Conservation (phyloP, 2,888 invertebrate species). For the Drosophila diplacantha region DNA sequence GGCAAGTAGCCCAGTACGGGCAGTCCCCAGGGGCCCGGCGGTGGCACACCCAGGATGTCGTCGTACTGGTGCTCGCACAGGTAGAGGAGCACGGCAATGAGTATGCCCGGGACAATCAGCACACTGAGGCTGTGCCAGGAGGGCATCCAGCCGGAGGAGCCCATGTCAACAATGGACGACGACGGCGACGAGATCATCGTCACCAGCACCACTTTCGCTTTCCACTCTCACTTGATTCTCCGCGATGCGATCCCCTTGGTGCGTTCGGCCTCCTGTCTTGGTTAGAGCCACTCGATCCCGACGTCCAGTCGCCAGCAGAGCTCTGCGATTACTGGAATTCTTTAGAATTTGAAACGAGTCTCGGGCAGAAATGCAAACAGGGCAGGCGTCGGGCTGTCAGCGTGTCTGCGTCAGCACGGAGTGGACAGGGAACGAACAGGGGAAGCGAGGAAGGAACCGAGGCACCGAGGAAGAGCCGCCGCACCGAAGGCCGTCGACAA, state of each 20-base stretch:
- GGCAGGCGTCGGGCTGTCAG: conserved; percentile 29
- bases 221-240: conserved; percentile 19
- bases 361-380: conserved; percentile 38
- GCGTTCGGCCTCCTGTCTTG: neutral
- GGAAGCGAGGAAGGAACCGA: neutral
- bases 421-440: neutral
- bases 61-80: conserved; percentile 58
- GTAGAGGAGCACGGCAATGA: conserved; percentile 38
- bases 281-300: conserved; percentile 12
- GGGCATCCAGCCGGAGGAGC: conserved; percentile 3
- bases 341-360: conserved; percentile 59
- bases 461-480: conserved; percentile 9
- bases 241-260: neutral
- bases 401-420: conserved; percentile 30
- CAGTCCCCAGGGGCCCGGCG: conserved; percentile 87
- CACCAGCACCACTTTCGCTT: conserved; percentile 13
- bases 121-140: conserved; percentile 8
- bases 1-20: conserved; percentile 89
- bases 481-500: conserved; percentile 23
- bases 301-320: conserved; percentile 58
- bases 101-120: conserved; percentile 21
- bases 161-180: neutral
- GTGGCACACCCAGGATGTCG: conserved; percentile 50
- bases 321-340: conserved; percentile 59
- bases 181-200: neutral